Evolutionary conservation across 2,888 invertebrate species (phyloP).

Genomic region (Xylota segnis): DNA sequence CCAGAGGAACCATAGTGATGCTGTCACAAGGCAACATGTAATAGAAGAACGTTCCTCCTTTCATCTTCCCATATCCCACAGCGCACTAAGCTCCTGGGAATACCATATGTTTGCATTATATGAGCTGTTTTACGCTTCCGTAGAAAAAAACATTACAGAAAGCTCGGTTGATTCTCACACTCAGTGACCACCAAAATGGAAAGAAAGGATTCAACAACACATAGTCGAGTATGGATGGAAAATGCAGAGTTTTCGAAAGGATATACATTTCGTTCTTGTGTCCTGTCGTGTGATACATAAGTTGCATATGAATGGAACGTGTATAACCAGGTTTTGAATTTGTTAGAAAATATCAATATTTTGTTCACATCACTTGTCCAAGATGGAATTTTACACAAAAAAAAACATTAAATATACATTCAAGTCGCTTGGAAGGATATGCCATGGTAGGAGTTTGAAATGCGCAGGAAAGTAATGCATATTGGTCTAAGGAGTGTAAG

Average conservation of each 20-base stretch:
- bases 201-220: neutral
- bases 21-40: constrained; percentile 4
- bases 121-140: constrained; percentile 10
- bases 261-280: neutral
- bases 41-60: constrained; percentile 4
- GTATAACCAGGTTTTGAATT: neutral
- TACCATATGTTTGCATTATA: neutral
- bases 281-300: neutral
- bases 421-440: too few species aligned
- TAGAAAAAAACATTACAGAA: neutral
- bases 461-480: too few species aligned
- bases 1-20: constrained; percentile 1
- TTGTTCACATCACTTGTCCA: too few species aligned
- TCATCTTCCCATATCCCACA: constrained; percentile 5
- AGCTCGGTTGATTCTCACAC: neutral
- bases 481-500: too few species aligned
- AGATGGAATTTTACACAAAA: too few species aligned
- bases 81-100: neutral
- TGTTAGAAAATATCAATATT: neutral
- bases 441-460: too few species aligned
- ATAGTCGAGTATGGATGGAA: neutral
- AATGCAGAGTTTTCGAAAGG: neutral
- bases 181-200: neutral
- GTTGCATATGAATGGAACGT: neutral
- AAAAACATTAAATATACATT: too few species aligned